Base-by-base conservation (phyloP, 2,797 vertebrate genomes). In the Coregonus suidteri region DNA sequence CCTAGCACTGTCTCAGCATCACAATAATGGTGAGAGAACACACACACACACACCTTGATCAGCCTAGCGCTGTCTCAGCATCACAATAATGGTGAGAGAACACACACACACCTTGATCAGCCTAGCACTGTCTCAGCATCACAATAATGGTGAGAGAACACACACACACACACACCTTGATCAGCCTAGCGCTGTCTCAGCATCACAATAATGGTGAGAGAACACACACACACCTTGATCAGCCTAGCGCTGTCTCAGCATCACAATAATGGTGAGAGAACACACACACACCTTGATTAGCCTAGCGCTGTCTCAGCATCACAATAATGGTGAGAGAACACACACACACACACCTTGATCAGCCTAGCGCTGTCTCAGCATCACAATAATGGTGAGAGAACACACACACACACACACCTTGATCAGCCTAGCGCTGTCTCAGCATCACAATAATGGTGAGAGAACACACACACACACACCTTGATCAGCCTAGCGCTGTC, bases 61-160 rank as follows among this genome's bases (percentile, higher is more conserved):
- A 25, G 25, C 25, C 25, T 25, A 25, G 25, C 25, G 0, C 25
- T 25, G 25, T 25, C 25, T 25, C 25, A 25, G 25, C 96, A 25
- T 1, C 79, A 96, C 83, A 93, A 94, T 91, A 95, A 94, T 41
- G 96, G 98, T 97, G 87, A 92, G 25, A 25, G 25, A 25, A 25
- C 25, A 25, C 25, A 25, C 25, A 25, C 25, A 20, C 25, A 25
- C 25, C 25, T 25, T 25, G 25, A 25, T 25, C 1, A 25, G 25
- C 25, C 25, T 25, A 25, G 25, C 25, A 1, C 25, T 25, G 25
- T 25, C 25, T 25, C 25, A 25, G 25, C 96, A 25, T 1, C 79
- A 96, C 83, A 93, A 94, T 91, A 95, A 94, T 41, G 96, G 98
- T 97, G 87, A 92, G 25, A 25, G 25, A 25, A n/a, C n/a, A n/a